Conservation (phyloP, 2,797 vertebrate genomes). For the Steatocranus sp. region DNA sequence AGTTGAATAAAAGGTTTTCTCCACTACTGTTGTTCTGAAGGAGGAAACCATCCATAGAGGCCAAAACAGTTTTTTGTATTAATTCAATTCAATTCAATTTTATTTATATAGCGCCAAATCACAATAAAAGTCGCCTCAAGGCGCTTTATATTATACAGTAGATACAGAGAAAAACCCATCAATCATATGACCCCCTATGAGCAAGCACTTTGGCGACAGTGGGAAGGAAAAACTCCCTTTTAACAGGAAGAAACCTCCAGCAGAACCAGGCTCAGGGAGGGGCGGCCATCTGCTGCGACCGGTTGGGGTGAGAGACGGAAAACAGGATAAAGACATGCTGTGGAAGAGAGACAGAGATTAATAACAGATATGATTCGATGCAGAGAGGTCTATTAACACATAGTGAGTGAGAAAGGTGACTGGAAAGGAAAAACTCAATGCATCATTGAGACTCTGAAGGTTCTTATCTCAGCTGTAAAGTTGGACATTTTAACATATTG, state of each 20-base stretch:
- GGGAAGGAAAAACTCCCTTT: background rate
- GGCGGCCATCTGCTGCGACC: background rate
- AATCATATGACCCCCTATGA: background rate
- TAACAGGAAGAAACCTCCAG: background rate
- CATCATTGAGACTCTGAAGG: background rate
- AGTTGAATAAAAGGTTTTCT: background rate
- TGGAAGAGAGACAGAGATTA: background rate
- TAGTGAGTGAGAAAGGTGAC: background rate
- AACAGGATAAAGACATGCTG: background rate
- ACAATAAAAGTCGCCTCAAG: background rate
- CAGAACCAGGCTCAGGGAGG: background rate
- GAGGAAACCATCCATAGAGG: background rate
- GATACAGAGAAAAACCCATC: background rate
- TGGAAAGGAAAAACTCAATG: background rate
- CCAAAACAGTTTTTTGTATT: background rate
- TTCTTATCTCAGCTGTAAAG: background rate
- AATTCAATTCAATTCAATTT: background rate
- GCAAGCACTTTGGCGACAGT: background rate
- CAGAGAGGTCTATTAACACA: background rate
- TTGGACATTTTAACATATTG: background rate
- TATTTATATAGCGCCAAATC: background rate
- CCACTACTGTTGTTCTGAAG: background rate
- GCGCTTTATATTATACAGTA: background rate
- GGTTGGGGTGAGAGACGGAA: background rate
- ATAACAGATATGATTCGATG: background rate